Percentiles rank a stretch among this genome's conserved stretches.
Conservation (phyloP, 1,140 invertebrate genomes). For the Gonioctena quinquepunctata region DNA sequence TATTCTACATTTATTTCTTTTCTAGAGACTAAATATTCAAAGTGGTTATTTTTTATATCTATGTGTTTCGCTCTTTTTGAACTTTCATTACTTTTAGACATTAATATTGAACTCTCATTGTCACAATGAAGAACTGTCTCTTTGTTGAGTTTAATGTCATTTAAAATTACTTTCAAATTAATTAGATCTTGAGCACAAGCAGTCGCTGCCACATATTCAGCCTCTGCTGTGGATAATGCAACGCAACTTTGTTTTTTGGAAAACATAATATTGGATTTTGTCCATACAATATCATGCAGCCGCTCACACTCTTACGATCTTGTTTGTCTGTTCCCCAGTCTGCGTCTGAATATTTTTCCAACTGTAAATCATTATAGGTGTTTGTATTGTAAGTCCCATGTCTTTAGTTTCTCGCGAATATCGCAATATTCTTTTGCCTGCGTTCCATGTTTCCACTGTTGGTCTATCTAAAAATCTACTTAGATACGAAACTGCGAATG, state of each 20-base stretch:
- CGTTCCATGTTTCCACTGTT: background rate
- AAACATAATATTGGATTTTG: background rate
- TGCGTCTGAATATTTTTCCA: background rate
- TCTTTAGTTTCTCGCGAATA: background rate
- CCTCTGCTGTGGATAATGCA: too few species aligned
- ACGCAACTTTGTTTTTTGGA: background rate
- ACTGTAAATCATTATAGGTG: too few species aligned
- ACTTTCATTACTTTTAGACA: too few species aligned
- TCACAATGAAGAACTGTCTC: too few species aligned
- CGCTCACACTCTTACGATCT: background rate
- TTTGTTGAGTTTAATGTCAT: too few species aligned
- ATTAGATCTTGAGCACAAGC: too few species aligned
- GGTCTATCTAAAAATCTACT: constrained; percentile 7
- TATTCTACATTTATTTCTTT: too few species aligned
- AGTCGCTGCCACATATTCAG: background rate
- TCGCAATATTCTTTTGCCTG: constrained; percentile 6
- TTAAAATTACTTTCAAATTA: too few species aligned
- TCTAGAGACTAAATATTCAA: too few species aligned
- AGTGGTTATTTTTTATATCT: too few species aligned
- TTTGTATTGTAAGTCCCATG: background rate
- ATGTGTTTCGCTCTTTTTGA: too few species aligned
- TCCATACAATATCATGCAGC: background rate
- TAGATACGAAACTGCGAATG: constrained; percentile 1
- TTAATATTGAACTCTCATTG: too few species aligned
- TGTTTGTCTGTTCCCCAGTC: background rate